phyloP scores from a whole-genome alignment of 2,797 vertebrate genomes.

The Salmo trutta region DNA sequence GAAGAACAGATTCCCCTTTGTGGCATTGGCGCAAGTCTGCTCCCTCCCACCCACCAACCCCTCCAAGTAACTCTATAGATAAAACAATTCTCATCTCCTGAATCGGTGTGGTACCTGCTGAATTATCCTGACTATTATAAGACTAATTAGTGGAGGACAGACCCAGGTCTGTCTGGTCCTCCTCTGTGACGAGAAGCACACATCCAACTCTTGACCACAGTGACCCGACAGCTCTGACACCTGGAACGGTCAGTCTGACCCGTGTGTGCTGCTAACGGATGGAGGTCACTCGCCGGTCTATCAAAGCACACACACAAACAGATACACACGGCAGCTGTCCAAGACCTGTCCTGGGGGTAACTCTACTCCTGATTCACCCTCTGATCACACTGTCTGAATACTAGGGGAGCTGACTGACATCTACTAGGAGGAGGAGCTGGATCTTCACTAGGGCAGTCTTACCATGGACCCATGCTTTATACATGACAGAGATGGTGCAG shows the following conservation, averaged over 20 bases:
- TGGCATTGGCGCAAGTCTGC: constrained; percentile 55
- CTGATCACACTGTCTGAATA: constrained; percentile 37
- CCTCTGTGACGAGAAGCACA: constrained; percentile 68
- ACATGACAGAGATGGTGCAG: constrained; percentile 36
- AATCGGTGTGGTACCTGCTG: constrained; percentile 65
- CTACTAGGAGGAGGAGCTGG: constrained; percentile 36
- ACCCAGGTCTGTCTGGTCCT: constrained; percentile 65
- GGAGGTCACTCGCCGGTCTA: constrained; percentile 52
- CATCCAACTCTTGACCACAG: constrained; percentile 61
- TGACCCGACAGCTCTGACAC: constrained; percentile 47
- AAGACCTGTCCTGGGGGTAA: constrained; percentile 54
- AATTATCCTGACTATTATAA: constrained; percentile 54
- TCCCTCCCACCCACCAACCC: constrained; percentile 53
- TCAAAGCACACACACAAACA: constrained; percentile 63
- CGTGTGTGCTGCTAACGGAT: constrained; percentile 51
- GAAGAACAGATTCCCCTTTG: constrained; percentile 53
- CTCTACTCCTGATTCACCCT: constrained; percentile 26
- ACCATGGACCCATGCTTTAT: neutral
- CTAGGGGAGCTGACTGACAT: constrained; percentile 58
- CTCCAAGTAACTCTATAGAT: constrained; percentile 50
- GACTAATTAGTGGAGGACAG: constrained; percentile 35
- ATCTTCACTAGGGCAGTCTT: constrained; percentile 31
- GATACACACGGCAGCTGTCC: constrained; percentile 66
- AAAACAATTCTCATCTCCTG: constrained; percentile 58
- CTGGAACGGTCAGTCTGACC: constrained; percentile 53